Evolutionary conservation across 2,113 vertebrate genomes (phyloP), one percentile per base, ranked within the genome.

Genomic region (Rostratula benghalensis): DNA sequence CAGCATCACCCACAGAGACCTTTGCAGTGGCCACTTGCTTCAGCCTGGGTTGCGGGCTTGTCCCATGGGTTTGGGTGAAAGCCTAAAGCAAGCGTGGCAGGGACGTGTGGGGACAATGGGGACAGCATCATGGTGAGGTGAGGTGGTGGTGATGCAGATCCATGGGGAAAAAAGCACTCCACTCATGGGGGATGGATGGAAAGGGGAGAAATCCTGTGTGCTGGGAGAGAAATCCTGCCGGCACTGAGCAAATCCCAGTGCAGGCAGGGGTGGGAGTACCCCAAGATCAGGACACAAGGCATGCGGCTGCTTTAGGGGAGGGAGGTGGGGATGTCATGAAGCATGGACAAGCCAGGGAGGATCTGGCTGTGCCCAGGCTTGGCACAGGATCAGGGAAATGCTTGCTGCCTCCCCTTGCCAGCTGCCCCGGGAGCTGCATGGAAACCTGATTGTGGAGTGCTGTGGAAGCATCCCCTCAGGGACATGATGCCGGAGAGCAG

Each of bases 401-500:
- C 31, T 75, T 73, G 65, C 83, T 75, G 10, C 17, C 27, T 87
- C 51, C 24, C 7, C 0, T 12, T 68, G 65, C 43, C 56, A 70
- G 3, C 46, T 45, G 10, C 24, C 50, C 80, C 12, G 48, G 51
- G 31, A 83, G 33, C 88, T 60, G 73, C 2, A 0, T 4, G 13
- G 81, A 91, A 77, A 80, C 11, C 28, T 2, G 28, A 14, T n/a
- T 59, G 22, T 11, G n/a, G 73, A 89, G 84, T 57, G 70, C 70
- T 63, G 71, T 0, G 0, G 61, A 43, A 71, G 80, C 3, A 0
- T 69, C 7, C 30, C 61, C 51, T 51, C 27, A 16, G 85, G 56
- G 86, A 89, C 0, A 0, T 0, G 11, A 28, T 45, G 60, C 25
- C 0, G 3, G 84, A 61, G 64, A 70, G 64, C 85, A 74, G 68